Evolutionary conservation across 2,797 vertebrate genomes (phyloP), one percentile per base, ranked within the genome.

Genomic region (Melanitta fusca): DNA sequence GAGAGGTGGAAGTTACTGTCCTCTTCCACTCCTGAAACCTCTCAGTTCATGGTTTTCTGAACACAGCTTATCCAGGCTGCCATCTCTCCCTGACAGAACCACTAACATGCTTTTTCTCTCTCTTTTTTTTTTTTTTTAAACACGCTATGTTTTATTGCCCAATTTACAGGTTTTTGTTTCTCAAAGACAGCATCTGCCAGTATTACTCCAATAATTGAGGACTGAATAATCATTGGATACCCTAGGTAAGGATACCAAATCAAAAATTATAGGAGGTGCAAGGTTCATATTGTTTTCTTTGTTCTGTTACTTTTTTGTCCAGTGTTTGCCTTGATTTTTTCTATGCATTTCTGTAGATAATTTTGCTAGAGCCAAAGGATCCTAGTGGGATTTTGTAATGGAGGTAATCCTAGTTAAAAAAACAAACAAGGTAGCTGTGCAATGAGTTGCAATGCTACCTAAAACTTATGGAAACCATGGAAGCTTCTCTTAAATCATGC

Each of bases 31-130:
- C 39, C 82, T 22, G 39, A 85, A 95, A 77, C 6, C 32, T 65
- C 79, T 54, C 0, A 0, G 65, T 89, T 66, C 70, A 60, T 65
- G 89, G 70, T 89, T 94, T 90, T 85, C 86, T 10, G 4, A 87
- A 96, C 91, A 93, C 68, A 91, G 87, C 81, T 96, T 95, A 96
- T 73, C 68, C 8, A 4, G 71, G 71, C 2, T 45, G 30, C 41
- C 41, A n/a, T 43, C 10, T 32, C 41, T 8, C 36, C 79, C 53
- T 47, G 68, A 43, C 73, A 87, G 77, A 65, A 34, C 6, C 45
- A 51, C 39, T 61, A 54, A 34, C 25, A 8, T 56, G 17, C 25
- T 38, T 49, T 43, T n/a, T 38, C 24, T 38, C 7, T 38, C 10
- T 39, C 19, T 39, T 38, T 62, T 64, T 19, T 45, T 45, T 20